phyloP scores from a whole-genome alignment of 2,888 invertebrate genomes.

The Zygogramma bicolorata region DNA sequence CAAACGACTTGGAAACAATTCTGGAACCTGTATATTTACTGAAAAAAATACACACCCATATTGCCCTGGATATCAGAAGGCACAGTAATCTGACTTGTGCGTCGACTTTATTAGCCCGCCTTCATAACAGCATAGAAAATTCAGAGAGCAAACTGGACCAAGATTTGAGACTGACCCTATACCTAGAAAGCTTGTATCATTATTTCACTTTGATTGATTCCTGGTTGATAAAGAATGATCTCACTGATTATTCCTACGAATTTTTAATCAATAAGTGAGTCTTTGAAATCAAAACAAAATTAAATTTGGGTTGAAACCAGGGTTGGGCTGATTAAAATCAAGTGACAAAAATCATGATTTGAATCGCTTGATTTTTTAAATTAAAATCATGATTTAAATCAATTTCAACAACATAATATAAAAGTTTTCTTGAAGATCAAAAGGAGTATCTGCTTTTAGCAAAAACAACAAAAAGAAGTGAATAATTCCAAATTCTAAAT shows the following conservation, averaged over 20 bases:
- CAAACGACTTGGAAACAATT: conserved; percentile 51
- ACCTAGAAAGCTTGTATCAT: conserved; percentile 60
- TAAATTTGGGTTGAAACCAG: too few species aligned
- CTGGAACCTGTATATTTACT: conserved; percentile 56
- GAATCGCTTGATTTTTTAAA: too few species aligned
- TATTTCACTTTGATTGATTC: conserved; percentile 60
- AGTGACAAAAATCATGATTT: too few species aligned
- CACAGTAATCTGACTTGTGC: conserved; percentile 52
- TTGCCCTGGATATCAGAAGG: conserved; percentile 49
- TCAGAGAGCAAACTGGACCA: conserved; percentile 57
- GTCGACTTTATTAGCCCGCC: conserved; percentile 53
- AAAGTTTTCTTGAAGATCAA: too few species aligned
- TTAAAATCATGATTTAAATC: too few species aligned
- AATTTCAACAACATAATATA: too few species aligned
- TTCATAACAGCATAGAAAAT: conserved; percentile 56
- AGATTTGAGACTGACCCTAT: conserved; percentile 60
- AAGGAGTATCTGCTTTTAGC: too few species aligned
- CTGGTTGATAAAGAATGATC: conserved; percentile 62
- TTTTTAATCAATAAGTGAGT: conserved; percentile 57
- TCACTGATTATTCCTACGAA: conserved; percentile 58
- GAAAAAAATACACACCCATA: conserved; percentile 55
- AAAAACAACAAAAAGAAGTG: too few species aligned
- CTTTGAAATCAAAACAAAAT: too few species aligned
- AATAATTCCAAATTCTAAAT: too few species aligned
- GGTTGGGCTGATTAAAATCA: too few species aligned